These are phyloP conservation scores for Calidris pygmaea DNA, from an alignment of 2,113 vertebrate genomes.

Conservation along the genomic window DNA sequence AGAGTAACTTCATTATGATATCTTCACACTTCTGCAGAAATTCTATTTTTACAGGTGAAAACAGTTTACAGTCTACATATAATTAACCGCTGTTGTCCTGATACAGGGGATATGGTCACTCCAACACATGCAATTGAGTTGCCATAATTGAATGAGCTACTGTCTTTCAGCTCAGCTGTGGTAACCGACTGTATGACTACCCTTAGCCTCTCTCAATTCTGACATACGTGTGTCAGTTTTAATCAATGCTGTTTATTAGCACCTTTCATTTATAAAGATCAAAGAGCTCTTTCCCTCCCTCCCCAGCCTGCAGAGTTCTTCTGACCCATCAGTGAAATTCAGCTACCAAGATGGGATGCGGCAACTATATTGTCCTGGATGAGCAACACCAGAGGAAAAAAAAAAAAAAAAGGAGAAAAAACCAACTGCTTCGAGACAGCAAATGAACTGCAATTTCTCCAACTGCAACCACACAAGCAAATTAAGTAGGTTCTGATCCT, in stretches of 20 bases:
- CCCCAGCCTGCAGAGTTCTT: background rate
- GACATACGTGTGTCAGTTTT: background rate
- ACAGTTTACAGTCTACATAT: background rate
- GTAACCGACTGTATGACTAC: background rate
- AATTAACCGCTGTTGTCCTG: background rate
- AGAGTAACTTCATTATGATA: background rate
- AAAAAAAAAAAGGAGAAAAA: background rate
- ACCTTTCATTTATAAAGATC: background rate
- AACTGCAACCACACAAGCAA: background rate
- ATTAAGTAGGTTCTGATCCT: background rate
- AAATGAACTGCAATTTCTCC: background rate
- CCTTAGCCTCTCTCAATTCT: background rate
- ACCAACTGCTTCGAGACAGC: background rate
- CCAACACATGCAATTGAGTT: background rate
- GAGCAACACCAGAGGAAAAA: background rate
- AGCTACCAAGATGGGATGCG: background rate
- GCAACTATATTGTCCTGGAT: background rate
- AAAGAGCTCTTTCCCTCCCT: background rate
- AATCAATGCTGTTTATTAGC: background rate
- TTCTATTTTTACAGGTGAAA: background rate
- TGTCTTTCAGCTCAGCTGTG: background rate
- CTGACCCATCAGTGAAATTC: background rate
- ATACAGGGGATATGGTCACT: background rate
- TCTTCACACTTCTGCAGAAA: background rate
- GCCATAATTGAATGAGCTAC: background rate